A percentile compares a stretch with the other conserved stretches of the same genome.
These are phyloP conservation scores for Pammene fasciana DNA, from an alignment of 2,888 invertebrate species.

Conservation along the genomic window DNA sequence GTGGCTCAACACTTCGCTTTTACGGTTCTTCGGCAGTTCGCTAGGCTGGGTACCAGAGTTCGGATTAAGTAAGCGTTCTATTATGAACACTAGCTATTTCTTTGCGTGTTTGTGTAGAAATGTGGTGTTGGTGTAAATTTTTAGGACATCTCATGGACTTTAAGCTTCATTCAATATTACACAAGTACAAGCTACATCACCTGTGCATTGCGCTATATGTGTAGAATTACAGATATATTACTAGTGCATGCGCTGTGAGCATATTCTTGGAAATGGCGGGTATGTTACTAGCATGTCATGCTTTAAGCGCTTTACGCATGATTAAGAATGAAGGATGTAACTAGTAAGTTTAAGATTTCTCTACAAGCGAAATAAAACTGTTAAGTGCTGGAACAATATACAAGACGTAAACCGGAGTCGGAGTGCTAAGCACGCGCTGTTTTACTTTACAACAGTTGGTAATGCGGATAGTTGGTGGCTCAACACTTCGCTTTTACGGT, in stretches of 20 bases:
- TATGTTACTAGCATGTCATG: no score
- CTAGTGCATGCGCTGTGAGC: no score
- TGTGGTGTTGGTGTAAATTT: neutral
- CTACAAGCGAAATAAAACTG: conserved; percentile 41
- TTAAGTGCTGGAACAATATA: conserved; percentile 23
- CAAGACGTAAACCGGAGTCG: conserved; percentile 34
- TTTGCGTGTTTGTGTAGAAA: neutral
- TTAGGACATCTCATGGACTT: no score
- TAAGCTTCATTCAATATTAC: no score
- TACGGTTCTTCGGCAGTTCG: conserved; percentile 37
- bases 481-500: conserved; percentile 38
- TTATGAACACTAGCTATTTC: conserved; percentile 16
- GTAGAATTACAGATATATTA: no score
- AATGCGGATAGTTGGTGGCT: conserved; percentile 37
- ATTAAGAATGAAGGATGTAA: no score
- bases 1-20: conserved; percentile 37
- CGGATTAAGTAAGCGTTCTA: conserved; percentile 33
- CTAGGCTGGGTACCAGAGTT: conserved; percentile 26
- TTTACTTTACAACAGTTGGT: no score
- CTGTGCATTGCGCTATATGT: no score
- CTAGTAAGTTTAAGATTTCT: conserved; percentile 39
- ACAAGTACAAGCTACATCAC: no score
- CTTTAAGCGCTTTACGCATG: no score
- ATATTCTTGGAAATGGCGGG: no score
- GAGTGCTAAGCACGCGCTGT: no score